A percentile compares a stretch with the other conserved stretches of the same genome.
Evolutionary conservation across 2,797 vertebrate species (phyloP).

Genomic region (Emys orbicularis): DNA sequence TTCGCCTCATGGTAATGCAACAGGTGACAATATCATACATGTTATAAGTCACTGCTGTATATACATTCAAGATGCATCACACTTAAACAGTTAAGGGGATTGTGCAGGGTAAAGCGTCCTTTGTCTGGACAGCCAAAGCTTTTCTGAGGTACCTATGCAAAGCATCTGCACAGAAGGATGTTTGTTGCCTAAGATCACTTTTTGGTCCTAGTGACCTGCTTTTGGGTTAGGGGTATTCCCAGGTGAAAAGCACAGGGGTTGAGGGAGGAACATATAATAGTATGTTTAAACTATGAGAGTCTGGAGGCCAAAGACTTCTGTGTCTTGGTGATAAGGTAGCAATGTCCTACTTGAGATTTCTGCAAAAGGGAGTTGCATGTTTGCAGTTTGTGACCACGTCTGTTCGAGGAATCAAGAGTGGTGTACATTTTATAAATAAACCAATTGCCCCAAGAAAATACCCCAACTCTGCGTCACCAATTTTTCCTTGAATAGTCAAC

Average conservation of each 20-base stretch:
- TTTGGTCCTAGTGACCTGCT: background rate
- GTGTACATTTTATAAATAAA: background rate
- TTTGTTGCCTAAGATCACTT: background rate
- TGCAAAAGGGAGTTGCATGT: background rate
- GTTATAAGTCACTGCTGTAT: background rate
- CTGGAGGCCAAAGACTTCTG: background rate
- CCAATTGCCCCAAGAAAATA: background rate
- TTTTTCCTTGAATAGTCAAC: background rate
- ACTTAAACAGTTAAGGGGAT: background rate
- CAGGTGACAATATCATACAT: background rate
- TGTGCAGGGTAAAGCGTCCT: background rate
- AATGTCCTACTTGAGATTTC: background rate
- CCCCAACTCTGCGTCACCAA: background rate
- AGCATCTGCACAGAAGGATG: background rate
- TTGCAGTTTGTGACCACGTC: background rate
- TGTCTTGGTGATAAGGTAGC: background rate
- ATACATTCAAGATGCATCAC: background rate
- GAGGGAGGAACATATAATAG: accelerated
- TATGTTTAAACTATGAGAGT: background rate
- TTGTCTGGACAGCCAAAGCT: background rate
- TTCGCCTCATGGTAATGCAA: background rate
- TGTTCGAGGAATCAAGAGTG: background rate
- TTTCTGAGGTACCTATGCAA: background rate
- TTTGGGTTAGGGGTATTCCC: background rate
- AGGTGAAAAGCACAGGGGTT: background rate